These are phyloP conservation scores for Ameiurus melas DNA, from an alignment of 2,113 vertebrate species.

Conservation along the genomic window DNA sequence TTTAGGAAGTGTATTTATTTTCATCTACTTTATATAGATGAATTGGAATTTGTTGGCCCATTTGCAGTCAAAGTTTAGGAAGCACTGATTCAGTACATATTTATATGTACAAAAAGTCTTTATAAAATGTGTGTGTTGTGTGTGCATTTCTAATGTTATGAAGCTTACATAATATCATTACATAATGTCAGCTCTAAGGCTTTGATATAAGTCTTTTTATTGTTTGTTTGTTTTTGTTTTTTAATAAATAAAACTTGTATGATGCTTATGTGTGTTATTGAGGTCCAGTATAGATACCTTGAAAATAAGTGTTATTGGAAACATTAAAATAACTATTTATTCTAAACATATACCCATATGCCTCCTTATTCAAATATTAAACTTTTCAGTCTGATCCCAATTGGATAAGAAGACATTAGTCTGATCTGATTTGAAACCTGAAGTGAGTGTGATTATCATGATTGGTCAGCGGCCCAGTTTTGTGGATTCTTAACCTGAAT, in stretches of 20 bases:
- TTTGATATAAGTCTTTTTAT: background rate
- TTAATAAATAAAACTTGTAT: background rate
- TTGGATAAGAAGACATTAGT: too few relatives aligned
- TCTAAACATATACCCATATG: background rate
- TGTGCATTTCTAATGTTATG: background rate
- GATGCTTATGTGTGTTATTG: background rate
- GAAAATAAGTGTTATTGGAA: background rate
- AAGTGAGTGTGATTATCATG: constrained; percentile 25
- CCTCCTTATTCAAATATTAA: background rate
- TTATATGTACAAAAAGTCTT: background rate
- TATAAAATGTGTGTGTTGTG: background rate
- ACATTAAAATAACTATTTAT: background rate
- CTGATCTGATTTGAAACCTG: background rate
- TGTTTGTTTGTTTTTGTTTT: background rate
- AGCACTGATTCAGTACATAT: background rate
- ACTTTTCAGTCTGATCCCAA: background rate
- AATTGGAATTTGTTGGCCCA: background rate
- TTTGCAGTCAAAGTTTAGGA: background rate
- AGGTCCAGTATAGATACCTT: background rate
- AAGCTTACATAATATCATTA: background rate
- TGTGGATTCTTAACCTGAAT: constrained; percentile 1
- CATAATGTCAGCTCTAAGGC: background rate
- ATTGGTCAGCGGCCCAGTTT: constrained; percentile 27
- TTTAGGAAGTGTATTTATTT: background rate
- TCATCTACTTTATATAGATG: background rate